Percentiles rank a stretch among this genome's conserved stretches.
phyloP scores from a whole-genome alignment of 2,113 vertebrate genomes.

The Ibidorhyncha struthersii region DNA sequence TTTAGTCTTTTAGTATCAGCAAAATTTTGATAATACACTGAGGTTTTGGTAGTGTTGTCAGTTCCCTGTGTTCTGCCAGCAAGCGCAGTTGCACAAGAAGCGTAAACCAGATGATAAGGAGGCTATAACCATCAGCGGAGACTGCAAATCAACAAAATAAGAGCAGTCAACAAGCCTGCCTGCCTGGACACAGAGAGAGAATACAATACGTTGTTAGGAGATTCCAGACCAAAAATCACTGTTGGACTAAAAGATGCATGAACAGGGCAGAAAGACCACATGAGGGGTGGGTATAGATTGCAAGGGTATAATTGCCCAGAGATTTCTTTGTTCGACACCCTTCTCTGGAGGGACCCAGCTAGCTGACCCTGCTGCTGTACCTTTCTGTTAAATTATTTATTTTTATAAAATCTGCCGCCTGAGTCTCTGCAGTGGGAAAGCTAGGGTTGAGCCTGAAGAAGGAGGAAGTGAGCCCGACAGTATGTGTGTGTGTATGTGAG shows the following conservation, averaged over 20 bases:
- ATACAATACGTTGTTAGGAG: not conserved
- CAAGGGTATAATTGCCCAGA: not conserved
- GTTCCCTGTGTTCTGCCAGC: not conserved
- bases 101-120: not conserved
- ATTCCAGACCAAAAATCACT: not conserved
- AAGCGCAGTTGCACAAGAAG: not conserved
- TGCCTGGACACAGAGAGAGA: not conserved
- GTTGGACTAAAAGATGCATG: not conserved
- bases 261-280: not conserved
- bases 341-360: not conserved
- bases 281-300: not conserved
- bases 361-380: not conserved
- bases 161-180: not conserved
- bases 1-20: not conserved
- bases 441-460: not conserved
- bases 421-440: not conserved
- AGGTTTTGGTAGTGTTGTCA: not conserved
- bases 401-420: not conserved
- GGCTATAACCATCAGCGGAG: not conserved
- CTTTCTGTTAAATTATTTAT: not conserved
- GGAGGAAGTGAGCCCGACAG: not conserved
- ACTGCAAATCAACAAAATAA: not conserved
- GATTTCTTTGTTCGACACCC: not conserved
- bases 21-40: not conserved
- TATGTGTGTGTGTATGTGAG: no score